These are phyloP conservation scores for Formica exsecta DNA, from an alignment of 1,140 invertebrate species.

Conservation along the genomic window DNA sequence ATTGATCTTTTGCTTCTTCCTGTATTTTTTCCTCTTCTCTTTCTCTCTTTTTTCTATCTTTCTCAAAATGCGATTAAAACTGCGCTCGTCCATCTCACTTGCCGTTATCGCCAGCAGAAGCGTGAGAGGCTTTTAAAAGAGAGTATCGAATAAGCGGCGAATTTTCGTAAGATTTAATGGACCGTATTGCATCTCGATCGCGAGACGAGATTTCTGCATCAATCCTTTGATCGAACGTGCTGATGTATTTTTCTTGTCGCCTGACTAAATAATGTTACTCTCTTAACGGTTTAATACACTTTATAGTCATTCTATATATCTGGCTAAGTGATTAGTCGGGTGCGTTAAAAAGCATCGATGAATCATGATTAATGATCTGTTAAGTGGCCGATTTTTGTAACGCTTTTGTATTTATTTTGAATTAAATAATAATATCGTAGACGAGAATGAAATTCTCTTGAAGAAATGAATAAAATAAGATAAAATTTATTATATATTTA, in stretches of 20 bases:
- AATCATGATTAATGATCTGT: conserved; percentile 27
- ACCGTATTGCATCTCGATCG: neutral
- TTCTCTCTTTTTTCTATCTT: neutral
- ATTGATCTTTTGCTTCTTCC: conserved; percentile 31
- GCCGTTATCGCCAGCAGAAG: conserved; percentile 1
- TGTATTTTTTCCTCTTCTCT: neutral
- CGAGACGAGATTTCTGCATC: neutral
- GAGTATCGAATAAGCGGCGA: conserved; percentile 45
- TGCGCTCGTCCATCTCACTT: neutral
- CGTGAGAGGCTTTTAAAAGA: conserved; percentile 75
- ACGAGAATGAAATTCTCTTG: neutral
- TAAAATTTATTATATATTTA: neutral
- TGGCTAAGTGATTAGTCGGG: conserved; percentile 9
- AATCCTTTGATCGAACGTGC: neutral
- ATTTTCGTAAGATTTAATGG: conserved; percentile 66
- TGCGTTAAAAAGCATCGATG: neutral
- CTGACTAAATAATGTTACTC: neutral
- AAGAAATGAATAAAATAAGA: neutral
- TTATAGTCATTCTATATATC: neutral
- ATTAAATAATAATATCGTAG: conserved; percentile 11
- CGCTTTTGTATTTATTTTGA: no score
- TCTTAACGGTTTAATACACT: conserved; percentile 34
- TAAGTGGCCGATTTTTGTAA: neutral
- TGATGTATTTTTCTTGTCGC: conserved; percentile 32
- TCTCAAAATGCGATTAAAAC: neutral